Conservation (phyloP, 2,888 invertebrate species). For the Ommatoiulus sabulosus region DNA sequence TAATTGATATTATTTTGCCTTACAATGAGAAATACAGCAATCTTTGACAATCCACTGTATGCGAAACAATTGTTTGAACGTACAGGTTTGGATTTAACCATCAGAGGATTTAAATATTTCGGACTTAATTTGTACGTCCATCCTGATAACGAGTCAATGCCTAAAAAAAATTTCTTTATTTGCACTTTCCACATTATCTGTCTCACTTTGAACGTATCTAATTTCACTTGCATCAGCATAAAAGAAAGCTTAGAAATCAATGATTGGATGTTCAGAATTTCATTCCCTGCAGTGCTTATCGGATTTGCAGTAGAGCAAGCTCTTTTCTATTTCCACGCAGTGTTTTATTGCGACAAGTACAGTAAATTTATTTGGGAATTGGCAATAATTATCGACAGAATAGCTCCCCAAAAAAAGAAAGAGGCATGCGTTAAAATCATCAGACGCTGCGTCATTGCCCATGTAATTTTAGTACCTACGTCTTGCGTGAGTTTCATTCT, state of each 20-base stretch:
- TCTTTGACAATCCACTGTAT: background rate
- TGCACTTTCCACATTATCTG: background rate
- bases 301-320: background rate
- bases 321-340: background rate
- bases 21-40: background rate
- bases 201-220: background rate
- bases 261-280: background rate
- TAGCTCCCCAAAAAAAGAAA: background rate
- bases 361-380: background rate
- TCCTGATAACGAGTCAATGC: background rate
- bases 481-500: no score
- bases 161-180: background rate
- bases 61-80: background rate
- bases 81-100: background rate
- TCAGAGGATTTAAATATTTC: background rate
- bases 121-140: background rate
- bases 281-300: background rate
- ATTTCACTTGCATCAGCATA: background rate
- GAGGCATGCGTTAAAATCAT: no score
- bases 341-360: background rate
- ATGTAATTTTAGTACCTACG: no score
- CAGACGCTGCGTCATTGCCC: no score
- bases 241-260: background rate
- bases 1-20: no score
- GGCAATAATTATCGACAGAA: background rate